phyloP scores from a whole-genome alignment of 2,888 invertebrate genomes.

The Cyclophora punctaria region DNA sequence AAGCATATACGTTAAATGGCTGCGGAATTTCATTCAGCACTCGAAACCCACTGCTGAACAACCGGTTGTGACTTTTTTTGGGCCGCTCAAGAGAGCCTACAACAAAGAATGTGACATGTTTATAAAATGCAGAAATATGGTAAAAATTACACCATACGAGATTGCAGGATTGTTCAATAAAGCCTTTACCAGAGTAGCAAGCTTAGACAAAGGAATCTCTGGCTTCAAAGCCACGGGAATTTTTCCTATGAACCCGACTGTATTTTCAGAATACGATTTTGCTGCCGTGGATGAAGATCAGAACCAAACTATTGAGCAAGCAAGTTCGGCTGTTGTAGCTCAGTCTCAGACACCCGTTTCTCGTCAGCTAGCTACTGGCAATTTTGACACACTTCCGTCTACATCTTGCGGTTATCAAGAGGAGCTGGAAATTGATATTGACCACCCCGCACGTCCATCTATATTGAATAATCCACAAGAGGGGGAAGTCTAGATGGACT shows the following conservation, averaged over 20 bases:
- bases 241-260: slow-evolving; percentile 24
- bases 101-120: slow-evolving; percentile 27
- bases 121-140: slow-evolving; percentile 16
- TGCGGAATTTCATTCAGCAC: slow-evolving; percentile 12
- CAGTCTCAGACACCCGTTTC: too few species aligned
- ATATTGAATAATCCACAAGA: too few species aligned
- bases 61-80: slow-evolving; percentile 21
- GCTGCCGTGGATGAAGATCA: too few species aligned
- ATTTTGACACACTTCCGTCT: too few species aligned
- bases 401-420: too few species aligned
- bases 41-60: slow-evolving; percentile 19
- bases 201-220: slow-evolving; percentile 12
- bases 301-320: too few species aligned
- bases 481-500: too few species aligned
- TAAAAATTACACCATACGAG: slow-evolving; percentile 18
- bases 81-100: slow-evolving; percentile 21
- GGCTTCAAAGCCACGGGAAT: slow-evolving; percentile 22
- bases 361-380: too few species aligned
- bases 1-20: slow-evolving; percentile 19
- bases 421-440: too few species aligned
- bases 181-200: slow-evolving; percentile 12
- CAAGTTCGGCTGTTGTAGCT: too few species aligned
- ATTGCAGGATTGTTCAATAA: slow-evolving; percentile 15
- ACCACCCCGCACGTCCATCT: too few species aligned
- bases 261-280: too few species aligned